phyloP scores from a whole-genome alignment of 2,888 invertebrate genomes.

The Folsomia candida region DNA sequence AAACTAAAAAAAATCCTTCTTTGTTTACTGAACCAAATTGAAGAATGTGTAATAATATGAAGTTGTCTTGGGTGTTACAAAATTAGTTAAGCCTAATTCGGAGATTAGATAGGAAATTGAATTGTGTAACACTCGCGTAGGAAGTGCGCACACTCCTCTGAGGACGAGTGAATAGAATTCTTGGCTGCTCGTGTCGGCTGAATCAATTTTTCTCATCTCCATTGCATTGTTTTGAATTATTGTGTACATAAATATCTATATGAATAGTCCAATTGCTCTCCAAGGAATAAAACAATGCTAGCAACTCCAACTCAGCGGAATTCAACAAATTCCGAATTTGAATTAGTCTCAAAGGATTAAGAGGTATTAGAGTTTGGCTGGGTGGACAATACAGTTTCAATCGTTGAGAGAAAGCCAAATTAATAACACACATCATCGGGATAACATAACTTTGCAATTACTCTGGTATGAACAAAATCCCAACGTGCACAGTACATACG shows the following conservation, averaged over 20 bases:
- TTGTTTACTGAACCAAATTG: neutral
- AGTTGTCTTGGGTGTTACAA: neutral
- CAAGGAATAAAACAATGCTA: neutral
- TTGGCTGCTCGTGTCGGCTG: no score
- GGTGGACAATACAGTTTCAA: neutral
- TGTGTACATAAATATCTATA: no score
- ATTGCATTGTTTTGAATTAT: neutral
- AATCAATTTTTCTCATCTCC: neutral
- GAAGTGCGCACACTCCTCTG: no score
- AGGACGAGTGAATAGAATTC: no score
- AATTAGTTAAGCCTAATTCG: neutral
- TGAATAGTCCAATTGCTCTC: neutral
- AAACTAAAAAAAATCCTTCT: neutral
- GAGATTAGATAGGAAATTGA: neutral
- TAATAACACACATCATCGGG: no score
- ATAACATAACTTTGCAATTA: conserved; percentile 5
- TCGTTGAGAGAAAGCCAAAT: no score
- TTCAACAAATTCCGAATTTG: neutral
- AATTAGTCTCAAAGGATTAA: neutral
- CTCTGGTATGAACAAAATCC: neutral
- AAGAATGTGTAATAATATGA: neutral
- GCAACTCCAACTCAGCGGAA: neutral
- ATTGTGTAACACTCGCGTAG: no score
- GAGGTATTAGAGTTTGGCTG: neutral
- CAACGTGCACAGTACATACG: no score